phyloP scores from a whole-genome alignment of 1,140 invertebrate species.

The Mactra quadrangularis region DNA sequence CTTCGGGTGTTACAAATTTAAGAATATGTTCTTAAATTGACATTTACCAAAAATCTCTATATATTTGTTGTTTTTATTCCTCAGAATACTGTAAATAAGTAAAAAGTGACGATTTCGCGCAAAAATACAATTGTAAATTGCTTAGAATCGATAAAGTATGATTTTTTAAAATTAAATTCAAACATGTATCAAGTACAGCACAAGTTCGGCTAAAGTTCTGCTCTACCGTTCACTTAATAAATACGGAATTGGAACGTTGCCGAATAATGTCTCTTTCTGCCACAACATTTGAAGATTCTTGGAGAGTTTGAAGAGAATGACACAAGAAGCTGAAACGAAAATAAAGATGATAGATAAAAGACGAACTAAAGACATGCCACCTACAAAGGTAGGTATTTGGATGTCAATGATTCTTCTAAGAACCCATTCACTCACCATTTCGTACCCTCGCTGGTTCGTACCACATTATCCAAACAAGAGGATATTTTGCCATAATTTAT shows the following conservation, averaged over 20 bases:
- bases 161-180: no score
- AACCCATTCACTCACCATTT: not conserved
- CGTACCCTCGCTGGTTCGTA: not conserved
- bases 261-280: no score
- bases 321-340: slow-evolving; percentile 41
- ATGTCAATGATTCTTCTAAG: not conserved
- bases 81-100: not conserved
- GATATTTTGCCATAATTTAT: not conserved
- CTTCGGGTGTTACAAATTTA: not conserved
- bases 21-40: not conserved
- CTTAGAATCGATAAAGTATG: no score
- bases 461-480: not conserved
- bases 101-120: no score
- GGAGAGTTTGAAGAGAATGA: slow-evolving; percentile 14
- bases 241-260: no score
- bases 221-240: no score
- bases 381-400: slow-evolving; percentile 37
- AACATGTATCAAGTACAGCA: no score
- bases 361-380: slow-evolving; percentile 44
- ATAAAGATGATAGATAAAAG: slow-evolving; percentile 39
- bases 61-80: not conserved
- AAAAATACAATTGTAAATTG: no score
- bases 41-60: not conserved
- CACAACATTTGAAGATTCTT: no score
- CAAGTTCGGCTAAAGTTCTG: no score